A percentile compares a stretch with the other conserved stretches of the same genome.
phyloP scores from a whole-genome alignment of 2,888 invertebrate species.

The Chymomyza amoena region DNA sequence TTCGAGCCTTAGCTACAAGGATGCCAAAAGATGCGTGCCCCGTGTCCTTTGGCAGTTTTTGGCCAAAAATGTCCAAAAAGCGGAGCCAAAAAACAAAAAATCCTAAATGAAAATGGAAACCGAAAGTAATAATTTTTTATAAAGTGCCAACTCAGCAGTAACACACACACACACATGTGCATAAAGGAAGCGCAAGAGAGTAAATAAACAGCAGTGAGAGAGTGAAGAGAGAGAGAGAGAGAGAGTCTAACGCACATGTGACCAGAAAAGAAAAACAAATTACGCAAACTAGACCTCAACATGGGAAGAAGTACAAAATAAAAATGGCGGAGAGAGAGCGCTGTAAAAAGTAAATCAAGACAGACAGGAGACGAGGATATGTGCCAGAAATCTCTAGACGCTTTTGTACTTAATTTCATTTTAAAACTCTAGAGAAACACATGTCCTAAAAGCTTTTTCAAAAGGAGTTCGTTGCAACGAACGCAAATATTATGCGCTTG shows the following conservation, averaged over 20 bases:
- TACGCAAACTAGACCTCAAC: constrained; percentile 14
- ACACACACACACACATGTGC: constrained; percentile 11
- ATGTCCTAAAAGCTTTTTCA: no score
- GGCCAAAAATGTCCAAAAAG: constrained; percentile 10
- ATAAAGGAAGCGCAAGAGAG: neutral
- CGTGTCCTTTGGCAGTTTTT: neutral
- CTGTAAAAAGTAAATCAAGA: no score
- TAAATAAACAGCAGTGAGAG: neutral
- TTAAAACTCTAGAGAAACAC: no score
- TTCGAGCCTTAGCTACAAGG: neutral
- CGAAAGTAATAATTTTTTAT: constrained; percentile 3
- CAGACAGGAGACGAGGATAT: no score
- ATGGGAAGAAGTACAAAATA: neutral
- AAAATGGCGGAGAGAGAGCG: no score
- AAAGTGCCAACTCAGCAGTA: constrained; percentile 11
- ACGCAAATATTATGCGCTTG: neutral
- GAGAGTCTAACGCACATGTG: constrained; percentile 9
- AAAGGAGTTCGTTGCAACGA: no score
- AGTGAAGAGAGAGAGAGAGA: neutral
- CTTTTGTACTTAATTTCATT: no score
- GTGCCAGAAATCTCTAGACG: neutral
- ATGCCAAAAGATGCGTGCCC: neutral
- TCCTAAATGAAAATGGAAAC: neutral
- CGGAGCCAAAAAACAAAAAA: constrained; percentile 10
- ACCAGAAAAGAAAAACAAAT: constrained; percentile 6